Conservation (phyloP, 2,888 invertebrate genomes). For the Clivina fossor region DNA sequence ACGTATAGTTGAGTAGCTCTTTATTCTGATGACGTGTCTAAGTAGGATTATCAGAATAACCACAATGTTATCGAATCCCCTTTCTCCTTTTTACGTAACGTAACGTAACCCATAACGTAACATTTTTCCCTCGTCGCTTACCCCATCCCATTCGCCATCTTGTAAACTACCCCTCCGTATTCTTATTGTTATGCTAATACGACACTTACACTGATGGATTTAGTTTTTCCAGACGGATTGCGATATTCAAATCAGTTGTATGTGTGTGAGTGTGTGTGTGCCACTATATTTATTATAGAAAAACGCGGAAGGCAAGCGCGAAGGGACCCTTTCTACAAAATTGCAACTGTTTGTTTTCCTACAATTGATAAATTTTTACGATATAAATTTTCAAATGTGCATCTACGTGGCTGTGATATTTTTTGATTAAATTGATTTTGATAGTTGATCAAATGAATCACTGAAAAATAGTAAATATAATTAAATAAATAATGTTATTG, state of each 20-base stretch:
- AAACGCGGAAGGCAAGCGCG: neutral
- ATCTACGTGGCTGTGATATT: too few species aligned
- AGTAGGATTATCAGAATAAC: conserved; percentile 20
- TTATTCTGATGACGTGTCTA: conserved; percentile 24
- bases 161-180: neutral
- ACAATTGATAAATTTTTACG: too few species aligned
- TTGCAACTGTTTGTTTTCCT: conserved; percentile 25
- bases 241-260: conserved; percentile 32
- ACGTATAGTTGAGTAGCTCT: too few species aligned
- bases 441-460: too few species aligned
- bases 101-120: neutral
- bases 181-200: conserved; percentile 30
- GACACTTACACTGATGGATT: conserved; percentile 33
- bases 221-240: conserved; percentile 32
- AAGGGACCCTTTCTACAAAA: conserved; percentile 24
- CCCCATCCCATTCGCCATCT: neutral
- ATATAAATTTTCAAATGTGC: too few species aligned
- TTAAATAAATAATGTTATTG: too few species aligned
- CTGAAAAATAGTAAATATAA: too few species aligned
- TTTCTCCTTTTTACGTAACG: neutral
- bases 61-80: conserved; percentile 12
- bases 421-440: too few species aligned
- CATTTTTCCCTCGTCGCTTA: conserved; percentile 4
- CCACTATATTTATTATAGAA: conserved; percentile 1
- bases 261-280: too few species aligned